Evolutionary conservation across 2,888 invertebrate species (phyloP), one percentile per base, ranked within the genome.

Genomic region (Azorinus chamasolen): DNA sequence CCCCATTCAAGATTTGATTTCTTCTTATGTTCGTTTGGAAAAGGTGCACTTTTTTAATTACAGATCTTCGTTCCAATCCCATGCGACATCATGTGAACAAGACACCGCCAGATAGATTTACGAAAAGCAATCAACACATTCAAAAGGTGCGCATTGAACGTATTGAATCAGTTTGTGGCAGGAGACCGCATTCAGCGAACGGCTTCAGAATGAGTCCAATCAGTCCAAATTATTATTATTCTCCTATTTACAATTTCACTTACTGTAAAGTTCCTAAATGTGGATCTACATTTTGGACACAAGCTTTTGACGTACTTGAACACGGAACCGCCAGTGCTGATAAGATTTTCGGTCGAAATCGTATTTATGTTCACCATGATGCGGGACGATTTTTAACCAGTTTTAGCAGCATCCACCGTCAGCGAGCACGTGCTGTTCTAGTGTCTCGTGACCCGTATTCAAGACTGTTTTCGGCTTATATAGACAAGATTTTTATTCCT

Each of bases 251-350:
- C 41, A 50, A 69, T 22, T 75, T 75, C 22, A 37, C 54, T n/a
- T 69, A 64, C 41, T 75, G 74, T 24, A 75, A 75, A 48, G 74
- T 75, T 12, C 69, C 69, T 14, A 75, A 75, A 18, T 41, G 54
- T 16, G 74, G 74, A 3, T 59, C 63, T 22, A 58, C 74, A 8
- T 64, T 75, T 46, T 69, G 68, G 68, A 69, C 64, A 0, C 69
- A 68, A 41, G 32, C 24, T 1, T 75, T 75, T 59, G 22, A 22
- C 0, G 18, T 75, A 37, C 43, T 75, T 4, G 24, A 53, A 25
- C 10, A 48, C 24, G 43, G 59, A 1, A 22, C 46, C 0, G 12
- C 25, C 3, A 16, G 12, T 54, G 39, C 41, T 2, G 50, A 48
- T 20, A 24, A 20, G 2, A 32, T 58, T 4, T 69, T 75, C 22